phyloP scores from a whole-genome alignment of 1,140 invertebrate species.

The Chrysoperla carnea region DNA sequence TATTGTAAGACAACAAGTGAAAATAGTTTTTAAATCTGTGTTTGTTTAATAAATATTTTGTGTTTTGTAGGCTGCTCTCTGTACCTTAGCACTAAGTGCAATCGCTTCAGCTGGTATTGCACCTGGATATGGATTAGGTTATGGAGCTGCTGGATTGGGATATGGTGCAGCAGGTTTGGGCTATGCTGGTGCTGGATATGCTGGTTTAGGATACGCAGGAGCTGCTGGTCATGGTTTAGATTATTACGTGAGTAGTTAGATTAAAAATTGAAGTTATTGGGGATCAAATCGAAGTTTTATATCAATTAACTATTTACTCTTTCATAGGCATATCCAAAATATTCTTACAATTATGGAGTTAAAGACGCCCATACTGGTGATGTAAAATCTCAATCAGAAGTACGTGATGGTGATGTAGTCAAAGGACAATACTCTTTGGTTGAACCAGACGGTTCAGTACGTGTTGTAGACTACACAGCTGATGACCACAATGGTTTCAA shows the following conservation, averaged over 20 bases:
- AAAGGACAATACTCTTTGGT: slow-evolving; percentile 45
- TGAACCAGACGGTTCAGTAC: slow-evolving; percentile 43
- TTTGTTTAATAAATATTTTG: neutral
- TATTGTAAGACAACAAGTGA: neutral
- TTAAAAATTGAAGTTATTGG: neutral
- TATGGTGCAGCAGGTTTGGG: neutral
- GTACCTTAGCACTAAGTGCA: neutral
- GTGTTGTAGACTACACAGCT: slow-evolving; percentile 42
- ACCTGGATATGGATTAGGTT: neutral
- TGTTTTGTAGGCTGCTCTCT: neutral
- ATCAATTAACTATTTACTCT: no score
- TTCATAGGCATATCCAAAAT: slow-evolving; percentile 22
- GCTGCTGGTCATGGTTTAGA: neutral
- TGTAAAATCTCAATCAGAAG: slow-evolving; percentile 28
- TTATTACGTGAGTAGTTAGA: neutral
- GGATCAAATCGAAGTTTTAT: neutral
- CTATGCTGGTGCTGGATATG: neutral
- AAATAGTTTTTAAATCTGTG: neutral
- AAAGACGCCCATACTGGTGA: slow-evolving; percentile 30
- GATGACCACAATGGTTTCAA: slow-evolving; percentile 35
- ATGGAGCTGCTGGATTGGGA: neutral
- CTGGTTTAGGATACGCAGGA: neutral
- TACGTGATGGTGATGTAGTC: slow-evolving; percentile 29
- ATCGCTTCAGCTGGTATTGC: neutral
- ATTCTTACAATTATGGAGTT: slow-evolving; percentile 33